Base-by-base conservation (phyloP, 2,113 vertebrate species). In the Hippocampus mohnikei region DNA sequence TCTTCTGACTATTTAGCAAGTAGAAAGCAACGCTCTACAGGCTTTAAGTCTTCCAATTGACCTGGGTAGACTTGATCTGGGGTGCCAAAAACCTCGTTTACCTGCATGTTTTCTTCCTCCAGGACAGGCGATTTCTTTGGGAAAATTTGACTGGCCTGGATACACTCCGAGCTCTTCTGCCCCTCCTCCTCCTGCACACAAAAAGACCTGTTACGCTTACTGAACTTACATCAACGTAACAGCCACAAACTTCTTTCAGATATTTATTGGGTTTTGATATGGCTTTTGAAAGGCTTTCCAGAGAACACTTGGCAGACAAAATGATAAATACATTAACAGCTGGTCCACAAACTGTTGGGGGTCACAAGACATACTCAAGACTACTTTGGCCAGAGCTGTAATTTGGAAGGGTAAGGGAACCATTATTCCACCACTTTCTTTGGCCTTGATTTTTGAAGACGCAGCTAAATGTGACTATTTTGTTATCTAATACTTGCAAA, bases 111-210 rank as follows among this genome's bases (percentile, higher is more conserved):
- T 67, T 98, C 95, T 87, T 98, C 96, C 81, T 98, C 97, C 71
- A 96, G 91, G 86, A 98, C 94, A 48, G 96, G 94, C 83, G 96
- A 94, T 91, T 98, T 98, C 91, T 95, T 96, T 82, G 97, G 96
- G 89, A 98, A 98, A 83, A 96, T 98, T 85, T 96, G 96, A 92
- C 96, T 97, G 85, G 97, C 95, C 87, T 98, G 96, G 91, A 98
- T 96, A 82, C 94, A 96, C 88, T 98, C 96, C 93, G 96, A 89
- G 86, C 94, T 97, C 77, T 94, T 94, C 85, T 93, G 94, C 90
- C 92, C 95, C 92, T 97, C 96, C 93, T 96, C 96, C 94, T 97
- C 97, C 97, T 99, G 81, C 68, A 77, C 40, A 67, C 20, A 78
- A 69, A 87, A 65, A 60, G 10, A 48, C 52, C 41, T 2, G 27